Base-by-base conservation (phyloP, 1,140 invertebrate genomes). In the Drosophila hydei region DNA sequence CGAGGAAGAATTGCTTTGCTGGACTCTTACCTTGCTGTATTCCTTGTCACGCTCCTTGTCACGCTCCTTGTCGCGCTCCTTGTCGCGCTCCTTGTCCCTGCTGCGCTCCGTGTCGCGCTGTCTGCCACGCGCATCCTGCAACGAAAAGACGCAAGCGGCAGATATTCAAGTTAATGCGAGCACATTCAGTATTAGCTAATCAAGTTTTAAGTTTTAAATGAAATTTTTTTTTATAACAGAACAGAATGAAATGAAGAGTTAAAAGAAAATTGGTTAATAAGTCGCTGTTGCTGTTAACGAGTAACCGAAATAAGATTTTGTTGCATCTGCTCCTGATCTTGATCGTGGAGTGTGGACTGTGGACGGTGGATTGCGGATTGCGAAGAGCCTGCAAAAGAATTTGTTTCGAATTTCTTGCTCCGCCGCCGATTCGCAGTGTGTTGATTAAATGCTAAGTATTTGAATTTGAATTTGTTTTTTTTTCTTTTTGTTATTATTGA, bases 101-200 rank as follows among this genome's bases (percentile, higher is more conserved):
- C 48, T 55, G 11, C 71, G 76, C n/a, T 79, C 77, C 14, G 27
- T 56, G 19, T 83, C 64, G 14, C 70, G 74, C 25, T 77, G 77
- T 6, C 74, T 59, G 11, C 55, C 67, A 19, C 62, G 60, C 45
- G 59, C 30, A 9, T 87, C 80, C 80, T 85, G 70, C 6, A 74
- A 85, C 47, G 62, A 85, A 18, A 79, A 71, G 42, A 60, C 0
- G 7, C 30, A 45, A 30, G 47, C 25, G 51, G 50, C 48, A 43
- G 42, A 59, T 30, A 30, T 21, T 50, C 38, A 21, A 47, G 50
- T 68, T 54, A 61, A 38, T 50, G 11, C 18, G 7, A 12, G 16
- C 7, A 3, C n/a, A 14, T 14, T 45, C 14, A 16, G 4, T 12
- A 16, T 36, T n/a, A 18, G 18, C 11, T 1, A 33, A 30, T 7